A percentile compares a stretch with the other conserved stretches of the same genome.
These are phyloP conservation scores for Venusia cambrica DNA, from an alignment of 2,888 invertebrate species.

Conservation along the genomic window DNA sequence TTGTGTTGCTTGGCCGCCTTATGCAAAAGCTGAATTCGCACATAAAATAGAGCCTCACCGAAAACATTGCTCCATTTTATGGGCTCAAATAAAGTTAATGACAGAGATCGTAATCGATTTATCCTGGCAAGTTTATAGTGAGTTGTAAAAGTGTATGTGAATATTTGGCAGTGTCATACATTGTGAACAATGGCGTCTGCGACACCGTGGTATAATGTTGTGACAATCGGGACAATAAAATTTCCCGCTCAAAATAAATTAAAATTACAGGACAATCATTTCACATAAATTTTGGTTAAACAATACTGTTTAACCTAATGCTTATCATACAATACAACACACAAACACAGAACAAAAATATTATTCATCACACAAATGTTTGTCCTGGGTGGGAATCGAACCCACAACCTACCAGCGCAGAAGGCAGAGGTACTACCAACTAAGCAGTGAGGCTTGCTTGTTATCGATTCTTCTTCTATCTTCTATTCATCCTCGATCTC, in stretches of 20 bases:
- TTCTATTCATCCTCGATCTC: conserved; percentile 50
- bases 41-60: conserved; percentile 17
- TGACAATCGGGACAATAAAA: conserved; percentile 57
- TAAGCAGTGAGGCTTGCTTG: no score
- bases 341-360: no score
- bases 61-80: conserved; percentile 22
- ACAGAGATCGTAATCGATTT: conserved; percentile 29
- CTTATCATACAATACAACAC: no score
- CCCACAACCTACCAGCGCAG: no score
- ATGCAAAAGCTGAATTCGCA: conserved; percentile 16
- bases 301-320: no score
- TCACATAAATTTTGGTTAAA: no score
- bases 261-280: no score
- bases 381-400: no score
- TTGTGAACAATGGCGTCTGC: conserved; percentile 22
- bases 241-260: conserved; percentile 61
- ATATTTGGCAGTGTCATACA: conserved; percentile 27
- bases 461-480: conserved; percentile 47
- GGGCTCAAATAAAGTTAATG: conserved; percentile 26
- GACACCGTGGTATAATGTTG: conserved; percentile 37
- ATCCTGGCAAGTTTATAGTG: conserved; percentile 24
- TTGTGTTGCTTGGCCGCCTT: conserved; percentile 11
- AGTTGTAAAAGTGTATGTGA: conserved; percentile 24
- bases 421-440: no score
- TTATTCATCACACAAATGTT: no score